Evolutionary conservation across 2,797 vertebrate genomes (phyloP).

Genomic region (Rhynchonycteris naso): DNA sequence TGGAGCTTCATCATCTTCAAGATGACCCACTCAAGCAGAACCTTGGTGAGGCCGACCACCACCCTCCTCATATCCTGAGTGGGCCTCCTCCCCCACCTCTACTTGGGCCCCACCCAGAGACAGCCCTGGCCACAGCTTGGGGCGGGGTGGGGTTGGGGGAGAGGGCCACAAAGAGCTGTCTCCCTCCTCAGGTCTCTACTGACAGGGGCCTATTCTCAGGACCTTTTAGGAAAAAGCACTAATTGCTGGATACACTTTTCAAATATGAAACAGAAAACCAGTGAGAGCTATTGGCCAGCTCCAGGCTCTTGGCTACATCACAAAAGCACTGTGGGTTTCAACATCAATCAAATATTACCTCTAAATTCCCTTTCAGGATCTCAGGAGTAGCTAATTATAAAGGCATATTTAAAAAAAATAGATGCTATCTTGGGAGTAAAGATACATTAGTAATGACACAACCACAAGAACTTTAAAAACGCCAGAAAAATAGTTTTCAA

Average conservation of each 20-base stretch:
- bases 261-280: slow-evolving; percentile 23
- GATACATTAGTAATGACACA: slow-evolving; percentile 16
- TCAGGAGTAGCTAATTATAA: slow-evolving; percentile 27
- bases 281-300: background rate
- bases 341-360: slow-evolving; percentile 35
- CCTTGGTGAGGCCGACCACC: background rate
- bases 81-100: background rate
- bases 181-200: background rate
- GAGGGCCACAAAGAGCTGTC: background rate
- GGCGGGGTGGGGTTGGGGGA: too few relatives aligned
- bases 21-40: background rate
- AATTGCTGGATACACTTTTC: background rate
- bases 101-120: background rate
- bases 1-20: background rate
- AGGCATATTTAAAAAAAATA: background rate
- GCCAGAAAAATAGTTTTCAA: background rate
- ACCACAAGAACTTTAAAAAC: slow-evolving; percentile 30
- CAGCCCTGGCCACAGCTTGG: background rate
- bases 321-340: background rate
- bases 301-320: background rate
- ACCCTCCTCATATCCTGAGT: background rate
- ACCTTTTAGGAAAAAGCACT: background rate
- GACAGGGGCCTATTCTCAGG: background rate
- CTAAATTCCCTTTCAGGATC: slow-evolving; percentile 14
- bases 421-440: background rate